Conservation (phyloP, 2,797 vertebrate species). For the Sphaeramia orbicularis region DNA sequence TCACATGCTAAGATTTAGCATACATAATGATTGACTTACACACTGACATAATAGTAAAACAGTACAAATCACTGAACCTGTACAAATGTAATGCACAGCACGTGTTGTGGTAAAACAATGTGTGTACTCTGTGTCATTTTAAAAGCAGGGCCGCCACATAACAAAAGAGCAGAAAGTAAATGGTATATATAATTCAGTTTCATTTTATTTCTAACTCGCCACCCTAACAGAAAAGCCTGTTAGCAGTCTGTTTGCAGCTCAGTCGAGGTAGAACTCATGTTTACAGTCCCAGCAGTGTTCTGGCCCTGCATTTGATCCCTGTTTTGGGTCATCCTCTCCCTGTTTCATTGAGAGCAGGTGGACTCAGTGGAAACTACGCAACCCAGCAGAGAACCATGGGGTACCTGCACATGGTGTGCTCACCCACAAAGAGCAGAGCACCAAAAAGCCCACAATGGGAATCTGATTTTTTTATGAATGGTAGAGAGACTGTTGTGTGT, state of each 20-base stretch:
- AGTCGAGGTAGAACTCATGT: constrained; percentile 48
- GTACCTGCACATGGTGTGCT: constrained; percentile 47
- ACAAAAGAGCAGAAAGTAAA: not conserved
- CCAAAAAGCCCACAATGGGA: not conserved
- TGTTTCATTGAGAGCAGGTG: constrained; percentile 73
- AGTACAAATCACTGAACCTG: constrained; percentile 28
- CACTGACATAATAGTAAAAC: constrained; percentile 4
- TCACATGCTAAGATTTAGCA: not conserved
- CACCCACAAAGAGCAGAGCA: constrained; percentile 10
- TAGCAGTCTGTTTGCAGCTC: constrained; percentile 13
- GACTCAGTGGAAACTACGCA: constrained; percentile 66
- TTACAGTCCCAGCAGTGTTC: constrained; percentile 57
- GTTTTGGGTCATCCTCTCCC: constrained; percentile 15
- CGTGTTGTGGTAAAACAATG: not conserved
- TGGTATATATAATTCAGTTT: no score
- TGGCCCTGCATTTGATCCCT: constrained; percentile 47
- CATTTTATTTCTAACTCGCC: not conserved
- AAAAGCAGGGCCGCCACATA: no score
- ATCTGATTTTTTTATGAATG: not conserved
- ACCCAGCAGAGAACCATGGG: constrained; percentile 61
- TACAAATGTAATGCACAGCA: not conserved
- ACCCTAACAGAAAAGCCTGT: not conserved
- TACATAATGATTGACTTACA: constrained; percentile 51
- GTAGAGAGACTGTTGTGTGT: not conserved
- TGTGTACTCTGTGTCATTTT: no score